Conservation (phyloP, 1,140 invertebrate genomes). For the Apis cerana region DNA sequence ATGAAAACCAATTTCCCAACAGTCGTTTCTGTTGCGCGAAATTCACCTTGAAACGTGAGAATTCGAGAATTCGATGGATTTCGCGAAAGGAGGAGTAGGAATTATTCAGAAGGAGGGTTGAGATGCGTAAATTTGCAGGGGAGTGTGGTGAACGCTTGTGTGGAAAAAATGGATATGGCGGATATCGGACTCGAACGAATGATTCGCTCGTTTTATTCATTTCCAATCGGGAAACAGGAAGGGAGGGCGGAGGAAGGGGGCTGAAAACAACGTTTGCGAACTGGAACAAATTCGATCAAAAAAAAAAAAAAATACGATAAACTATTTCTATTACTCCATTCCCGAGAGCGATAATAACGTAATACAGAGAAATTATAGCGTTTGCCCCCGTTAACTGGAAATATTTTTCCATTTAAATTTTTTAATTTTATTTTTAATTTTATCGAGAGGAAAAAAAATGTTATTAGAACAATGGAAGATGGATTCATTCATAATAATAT, state of each 20-base stretch:
- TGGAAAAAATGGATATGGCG: slow-evolving; percentile 10
- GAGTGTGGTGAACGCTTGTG: slow-evolving; percentile 5
- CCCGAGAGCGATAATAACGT: neutral
- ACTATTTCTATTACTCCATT: slow-evolving; percentile 9
- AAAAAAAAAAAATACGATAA: slow-evolving; percentile 12
- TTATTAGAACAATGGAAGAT: too few relatives aligned
- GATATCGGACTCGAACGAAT: slow-evolving; percentile 13
- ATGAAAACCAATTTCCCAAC: slow-evolving; percentile 36
- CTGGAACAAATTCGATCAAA: slow-evolving; percentile 32
- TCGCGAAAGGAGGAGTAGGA: neutral
- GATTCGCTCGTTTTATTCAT: slow-evolving; percentile 37
- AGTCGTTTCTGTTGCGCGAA: neutral
- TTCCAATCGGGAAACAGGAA: neutral
- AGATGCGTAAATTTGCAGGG: slow-evolving; percentile 24
- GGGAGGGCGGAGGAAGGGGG: too few relatives aligned
- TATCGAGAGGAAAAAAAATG: too few relatives aligned
- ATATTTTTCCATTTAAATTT: neutral
- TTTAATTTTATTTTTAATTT: too few relatives aligned
- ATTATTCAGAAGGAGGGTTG: slow-evolving; percentile 19
- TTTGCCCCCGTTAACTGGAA: too few relatives aligned
- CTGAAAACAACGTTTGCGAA: slow-evolving; percentile 14
- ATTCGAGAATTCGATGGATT: neutral
- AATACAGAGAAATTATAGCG: neutral
- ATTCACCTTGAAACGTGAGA: neutral
- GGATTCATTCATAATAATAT: too few relatives aligned